Conservation (phyloP, 2,888 invertebrate species). For the Chorisops tibialis region DNA sequence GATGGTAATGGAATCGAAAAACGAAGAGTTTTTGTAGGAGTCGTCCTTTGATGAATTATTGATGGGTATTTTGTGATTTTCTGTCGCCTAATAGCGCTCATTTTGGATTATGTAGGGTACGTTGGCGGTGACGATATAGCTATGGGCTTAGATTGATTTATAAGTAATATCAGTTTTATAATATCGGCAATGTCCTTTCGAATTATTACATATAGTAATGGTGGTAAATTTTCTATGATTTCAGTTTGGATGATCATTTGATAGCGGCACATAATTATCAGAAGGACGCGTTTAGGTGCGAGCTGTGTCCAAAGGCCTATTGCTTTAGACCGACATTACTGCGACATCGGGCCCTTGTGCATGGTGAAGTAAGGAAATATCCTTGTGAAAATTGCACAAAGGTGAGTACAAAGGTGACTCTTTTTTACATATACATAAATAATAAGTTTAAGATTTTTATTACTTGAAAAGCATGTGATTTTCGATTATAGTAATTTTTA, state of each 20-base stretch:
- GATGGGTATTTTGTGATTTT: slow-evolving; percentile 1
- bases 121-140: too few species aligned
- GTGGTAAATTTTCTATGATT: slow-evolving; percentile 45
- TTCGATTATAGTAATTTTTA: too few species aligned
- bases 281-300: slow-evolving; percentile 76
- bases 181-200: background rate
- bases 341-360: slow-evolving; percentile 76
- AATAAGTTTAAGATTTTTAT: too few species aligned
- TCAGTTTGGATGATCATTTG: slow-evolving; percentile 80
- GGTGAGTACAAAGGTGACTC: slow-evolving; percentile 54
- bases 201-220: background rate
- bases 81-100: background rate
- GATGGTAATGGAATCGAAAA: background rate
- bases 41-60: slow-evolving; percentile 3
- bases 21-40: background rate
- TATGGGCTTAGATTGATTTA: slow-evolving; percentile 3
- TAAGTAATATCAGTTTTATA: background rate
- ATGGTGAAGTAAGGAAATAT: slow-evolving; percentile 80
- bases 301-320: slow-evolving; percentile 79
- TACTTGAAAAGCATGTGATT: too few species aligned
- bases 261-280: slow-evolving; percentile 75
- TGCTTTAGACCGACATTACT: slow-evolving; percentile 76
- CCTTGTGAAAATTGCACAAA: slow-evolving; percentile 90
- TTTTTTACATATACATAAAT: too few species aligned
- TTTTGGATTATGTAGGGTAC: background rate